These are phyloP conservation scores for Leptinotarsa rubiginosa DNA, from an alignment of 2,888 invertebrate genomes.

Conservation along the genomic window DNA sequence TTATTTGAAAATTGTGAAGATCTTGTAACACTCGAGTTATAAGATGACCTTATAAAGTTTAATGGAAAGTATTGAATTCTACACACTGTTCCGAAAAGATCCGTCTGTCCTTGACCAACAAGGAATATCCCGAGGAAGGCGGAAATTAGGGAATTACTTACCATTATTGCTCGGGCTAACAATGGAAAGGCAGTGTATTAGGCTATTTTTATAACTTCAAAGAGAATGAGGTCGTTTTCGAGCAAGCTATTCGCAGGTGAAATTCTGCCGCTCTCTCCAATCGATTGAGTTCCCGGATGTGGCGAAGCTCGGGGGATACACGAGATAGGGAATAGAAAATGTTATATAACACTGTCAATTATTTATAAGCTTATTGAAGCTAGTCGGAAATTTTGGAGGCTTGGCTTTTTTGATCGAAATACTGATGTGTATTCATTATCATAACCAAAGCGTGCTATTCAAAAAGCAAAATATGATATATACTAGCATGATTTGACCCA, in stretches of 20 bases:
- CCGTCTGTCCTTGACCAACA: not conserved
- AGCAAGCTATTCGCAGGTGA: constrained; percentile 20
- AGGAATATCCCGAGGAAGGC: not conserved
- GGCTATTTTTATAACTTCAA: constrained; percentile 15
- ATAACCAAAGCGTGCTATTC: no score
- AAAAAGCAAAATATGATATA: no score
- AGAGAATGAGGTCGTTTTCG: constrained; percentile 11
- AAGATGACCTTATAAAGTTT: no score
- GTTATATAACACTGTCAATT: constrained; percentile 9
- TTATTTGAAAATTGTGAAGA: no score
- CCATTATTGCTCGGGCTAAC: constrained; percentile 2
- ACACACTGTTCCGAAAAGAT: not conserved
- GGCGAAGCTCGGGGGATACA: constrained; percentile 44
- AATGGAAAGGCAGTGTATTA: not conserved
- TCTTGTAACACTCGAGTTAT: no score
- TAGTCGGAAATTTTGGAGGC: not conserved
- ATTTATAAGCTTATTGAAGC: constrained; percentile 6
- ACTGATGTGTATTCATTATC: not conserved
- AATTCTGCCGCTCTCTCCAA: constrained; percentile 30
- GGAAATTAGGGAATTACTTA: constrained; percentile 2
- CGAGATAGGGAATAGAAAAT: constrained; percentile 10
- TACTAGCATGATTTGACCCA: no score
- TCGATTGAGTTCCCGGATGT: constrained; percentile 47
- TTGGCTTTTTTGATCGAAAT: not conserved
- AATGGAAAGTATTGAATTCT: no score